phyloP scores from a whole-genome alignment of 2,113 vertebrate genomes.

The Pomatorhinus ruficollis region DNA sequence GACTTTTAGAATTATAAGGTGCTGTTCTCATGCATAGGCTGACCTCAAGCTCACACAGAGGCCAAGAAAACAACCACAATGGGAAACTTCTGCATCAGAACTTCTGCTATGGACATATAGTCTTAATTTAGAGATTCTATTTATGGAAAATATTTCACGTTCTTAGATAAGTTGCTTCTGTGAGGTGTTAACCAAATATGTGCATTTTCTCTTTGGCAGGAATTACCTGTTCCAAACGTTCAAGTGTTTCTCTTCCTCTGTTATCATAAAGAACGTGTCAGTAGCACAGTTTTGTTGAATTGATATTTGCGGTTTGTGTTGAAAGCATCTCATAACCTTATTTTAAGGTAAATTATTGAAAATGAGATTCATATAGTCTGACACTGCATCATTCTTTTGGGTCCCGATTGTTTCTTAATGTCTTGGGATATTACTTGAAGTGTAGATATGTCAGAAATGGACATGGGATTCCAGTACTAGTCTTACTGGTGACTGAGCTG shows the following conservation, averaged over 20 bases:
- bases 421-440: neutral
- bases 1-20: neutral
- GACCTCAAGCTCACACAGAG: neutral
- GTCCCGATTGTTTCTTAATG: neutral
- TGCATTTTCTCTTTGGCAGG: neutral
- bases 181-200: neutral
- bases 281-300: neutral
- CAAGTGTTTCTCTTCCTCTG: neutral
- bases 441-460: neutral
- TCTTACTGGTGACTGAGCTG: neutral
- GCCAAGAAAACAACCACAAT: neutral
- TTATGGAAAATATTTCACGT: neutral
- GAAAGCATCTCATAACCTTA: neutral
- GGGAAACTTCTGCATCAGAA: neutral
- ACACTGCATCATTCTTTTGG: neutral
- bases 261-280: neutral
- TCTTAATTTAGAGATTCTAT: neutral
- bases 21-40: neutral
- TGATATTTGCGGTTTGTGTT: neutral
- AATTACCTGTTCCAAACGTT: neutral
- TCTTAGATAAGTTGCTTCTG: neutral
- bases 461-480: neutral
- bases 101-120: neutral
- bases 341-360: neutral
- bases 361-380: neutral